Base-by-base conservation (phyloP, 2,113 vertebrate species). In the Pseudonaja textilis region DNA sequence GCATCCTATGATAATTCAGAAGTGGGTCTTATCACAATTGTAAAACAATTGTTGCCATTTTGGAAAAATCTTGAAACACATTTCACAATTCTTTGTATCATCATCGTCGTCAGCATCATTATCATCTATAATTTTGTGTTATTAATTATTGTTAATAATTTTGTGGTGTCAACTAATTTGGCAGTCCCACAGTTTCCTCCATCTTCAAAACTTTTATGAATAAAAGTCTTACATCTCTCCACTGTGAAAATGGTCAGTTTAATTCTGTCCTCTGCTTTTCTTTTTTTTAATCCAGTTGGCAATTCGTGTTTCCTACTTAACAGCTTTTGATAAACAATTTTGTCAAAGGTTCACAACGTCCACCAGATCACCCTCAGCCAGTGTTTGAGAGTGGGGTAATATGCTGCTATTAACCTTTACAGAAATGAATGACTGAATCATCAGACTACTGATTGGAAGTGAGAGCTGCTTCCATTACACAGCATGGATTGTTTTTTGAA, bases 391-490 rank as follows among this genome's bases (percentile, higher is more conserved):
- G 92, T 93, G 85, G 25, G 92, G 91, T 96, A 95, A 90, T 88
- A 91, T 93, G 88, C 85, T 95, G 90, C 92, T 95, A 91, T 93
- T 96, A 96, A 93, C 95, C 96, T 97, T 96, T 95, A 91, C 59
- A 89, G 85, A 94, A 96, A 95, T 96, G 95, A 96, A 93, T 95
- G 59, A 95, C 64, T 93, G 69, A 95, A 93, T 88, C 94, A 95
- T 87, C 56, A 95, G 94, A 95, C 89, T 92, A 92, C 54, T 16
- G 69, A 95, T 69, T 96, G 92, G 92, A 95, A 95, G 92, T 88
- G 97, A 42, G 92, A 93, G 26, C 64, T 91, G 22, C 92, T 96
- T 92, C 95, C 93, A 97, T 96, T 96, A 97, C 96, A 91, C 97
- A 93, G 96, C 95, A 96, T 95, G 96, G 97, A 95, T 90, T 91